Percentiles rank a stretch among this genome's conserved stretches.
These are phyloP conservation scores for Acronicta leporina DNA, from an alignment of 2,888 invertebrate species.

Conservation along the genomic window DNA sequence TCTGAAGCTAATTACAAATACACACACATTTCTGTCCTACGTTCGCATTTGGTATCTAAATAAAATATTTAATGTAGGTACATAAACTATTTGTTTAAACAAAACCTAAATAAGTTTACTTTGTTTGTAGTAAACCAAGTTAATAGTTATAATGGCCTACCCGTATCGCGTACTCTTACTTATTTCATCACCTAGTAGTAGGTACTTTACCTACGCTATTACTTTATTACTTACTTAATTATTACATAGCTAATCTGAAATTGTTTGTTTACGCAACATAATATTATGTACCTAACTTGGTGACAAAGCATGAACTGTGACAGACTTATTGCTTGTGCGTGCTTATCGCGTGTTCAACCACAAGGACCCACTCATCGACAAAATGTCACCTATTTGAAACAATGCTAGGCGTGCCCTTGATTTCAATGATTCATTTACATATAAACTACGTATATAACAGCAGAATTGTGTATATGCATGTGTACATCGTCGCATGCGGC, in stretches of 20 bases:
- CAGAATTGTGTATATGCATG: conserved; percentile 39
- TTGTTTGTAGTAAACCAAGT: no score
- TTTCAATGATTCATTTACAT: conserved; percentile 39
- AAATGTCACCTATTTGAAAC: conserved; percentile 46
- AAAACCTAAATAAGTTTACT: no score
- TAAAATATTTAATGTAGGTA: no score
- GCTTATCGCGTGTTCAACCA: conserved; percentile 39
- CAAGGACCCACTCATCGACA: conserved; percentile 16
- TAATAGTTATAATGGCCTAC: no score
- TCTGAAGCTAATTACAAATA: no score
- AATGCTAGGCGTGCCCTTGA: conserved; percentile 45
- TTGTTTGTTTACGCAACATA: conserved; percentile 34
- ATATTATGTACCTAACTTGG: conserved; percentile 13
- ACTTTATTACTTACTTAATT: conserved; percentile 5
- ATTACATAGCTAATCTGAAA: conserved; percentile 3
- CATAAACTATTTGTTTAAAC: no score
- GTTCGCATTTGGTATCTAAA: no score
- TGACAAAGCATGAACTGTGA: conserved; percentile 30
- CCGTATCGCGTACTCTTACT: no score
- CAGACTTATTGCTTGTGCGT: conserved; percentile 39
- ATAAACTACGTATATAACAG: conserved; percentile 15
- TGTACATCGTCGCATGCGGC: conserved; percentile 66
- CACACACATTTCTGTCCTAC: no score
- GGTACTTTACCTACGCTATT: conserved; percentile 8
- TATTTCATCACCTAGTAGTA: no score